A percentile compares a stretch with the other conserved stretches of the same genome.
Evolutionary conservation across 2,797 vertebrate species (phyloP).

Genomic region (Arrhamphus sclerolepis): DNA sequence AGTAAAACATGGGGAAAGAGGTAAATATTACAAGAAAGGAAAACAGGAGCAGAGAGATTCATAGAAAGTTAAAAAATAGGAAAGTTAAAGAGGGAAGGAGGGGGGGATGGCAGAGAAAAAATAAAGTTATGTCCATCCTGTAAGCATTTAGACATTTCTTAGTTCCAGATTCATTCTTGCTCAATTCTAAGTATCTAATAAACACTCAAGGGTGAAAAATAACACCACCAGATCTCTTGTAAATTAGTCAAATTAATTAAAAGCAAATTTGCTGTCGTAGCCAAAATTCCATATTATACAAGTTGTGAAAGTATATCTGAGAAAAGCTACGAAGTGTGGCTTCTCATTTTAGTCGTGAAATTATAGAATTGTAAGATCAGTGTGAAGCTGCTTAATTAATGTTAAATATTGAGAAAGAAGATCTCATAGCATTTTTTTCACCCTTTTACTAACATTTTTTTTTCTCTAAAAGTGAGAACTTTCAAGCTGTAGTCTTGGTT

Average conservation of each 20-base stretch:
- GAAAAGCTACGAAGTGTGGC: constrained; percentile 43
- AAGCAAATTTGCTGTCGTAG: constrained; percentile 64
- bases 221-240: constrained; percentile 67
- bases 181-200: constrained; percentile 76
- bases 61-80: constrained; percentile 20
- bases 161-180: constrained; percentile 61
- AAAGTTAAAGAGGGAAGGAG: constrained; percentile 40
- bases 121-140: constrained; percentile 73
- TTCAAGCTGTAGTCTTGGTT: constrained; percentile 73
- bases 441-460: constrained; percentile 67
- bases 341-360: constrained; percentile 20
- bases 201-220: constrained; percentile 77
- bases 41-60: constrained; percentile 11
- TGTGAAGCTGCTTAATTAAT: constrained; percentile 45
- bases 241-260: constrained; percentile 66
- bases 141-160: constrained; percentile 71
- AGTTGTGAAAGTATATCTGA: constrained; percentile 56
- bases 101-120: constrained; percentile 57
- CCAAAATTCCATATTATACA: constrained; percentile 52
- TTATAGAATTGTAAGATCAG: constrained; percentile 12
- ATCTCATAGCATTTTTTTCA: constrained; percentile 63
- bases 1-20: neutral
- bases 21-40: constrained; percentile 16
- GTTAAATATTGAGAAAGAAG: constrained; percentile 55
- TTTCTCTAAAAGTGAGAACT: constrained; percentile 71